A percentile compares a stretch with the other conserved stretches of the same genome.
Conservation (phyloP, 1,140 invertebrate species). For the Drosophila chauvacae region DNA sequence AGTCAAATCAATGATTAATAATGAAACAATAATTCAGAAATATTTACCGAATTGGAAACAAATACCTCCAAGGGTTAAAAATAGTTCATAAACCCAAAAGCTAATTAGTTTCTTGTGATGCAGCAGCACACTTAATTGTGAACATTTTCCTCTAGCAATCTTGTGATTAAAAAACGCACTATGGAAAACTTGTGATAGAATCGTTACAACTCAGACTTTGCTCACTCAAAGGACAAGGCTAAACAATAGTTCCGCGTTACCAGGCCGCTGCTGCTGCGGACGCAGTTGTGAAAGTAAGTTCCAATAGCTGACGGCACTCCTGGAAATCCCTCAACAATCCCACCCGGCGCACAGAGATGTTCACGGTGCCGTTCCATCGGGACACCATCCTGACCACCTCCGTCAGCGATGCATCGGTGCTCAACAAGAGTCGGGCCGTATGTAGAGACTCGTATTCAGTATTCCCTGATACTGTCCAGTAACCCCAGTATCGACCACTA, state of each 20-base stretch:
- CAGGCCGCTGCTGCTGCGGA: conserved; percentile 5
- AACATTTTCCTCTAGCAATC: background rate
- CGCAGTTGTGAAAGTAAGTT: conserved; percentile 63
- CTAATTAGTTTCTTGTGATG: conserved; percentile 3
- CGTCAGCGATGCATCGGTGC: conserved; percentile 82
- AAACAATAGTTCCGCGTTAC: conserved; percentile 35
- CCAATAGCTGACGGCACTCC: conserved; percentile 5
- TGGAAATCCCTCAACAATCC: conserved; percentile 9
- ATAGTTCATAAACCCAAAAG: background rate
- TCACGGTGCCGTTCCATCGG: conserved; percentile 83
- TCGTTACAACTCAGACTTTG: conserved; percentile 15
- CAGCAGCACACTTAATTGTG: conserved; percentile 3
- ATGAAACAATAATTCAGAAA: background rate
- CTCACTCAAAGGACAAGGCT: conserved; percentile 15
- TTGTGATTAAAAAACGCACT: conserved; percentile 29
- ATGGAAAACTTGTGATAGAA: conserved; percentile 54
- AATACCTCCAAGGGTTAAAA: background rate
- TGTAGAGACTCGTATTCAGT: conserved; percentile 48
- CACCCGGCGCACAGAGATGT: conserved; percentile 59
- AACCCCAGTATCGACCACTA: conserved; percentile 19
- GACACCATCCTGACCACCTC: conserved; percentile 82
- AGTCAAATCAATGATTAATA: background rate
- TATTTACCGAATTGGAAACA: background rate
- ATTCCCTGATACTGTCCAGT: conserved; percentile 4
- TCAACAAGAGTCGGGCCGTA: conserved; percentile 79